Evolutionary conservation across 1,140 invertebrate genomes (phyloP).

Genomic region (Oscheius sp.): DNA sequence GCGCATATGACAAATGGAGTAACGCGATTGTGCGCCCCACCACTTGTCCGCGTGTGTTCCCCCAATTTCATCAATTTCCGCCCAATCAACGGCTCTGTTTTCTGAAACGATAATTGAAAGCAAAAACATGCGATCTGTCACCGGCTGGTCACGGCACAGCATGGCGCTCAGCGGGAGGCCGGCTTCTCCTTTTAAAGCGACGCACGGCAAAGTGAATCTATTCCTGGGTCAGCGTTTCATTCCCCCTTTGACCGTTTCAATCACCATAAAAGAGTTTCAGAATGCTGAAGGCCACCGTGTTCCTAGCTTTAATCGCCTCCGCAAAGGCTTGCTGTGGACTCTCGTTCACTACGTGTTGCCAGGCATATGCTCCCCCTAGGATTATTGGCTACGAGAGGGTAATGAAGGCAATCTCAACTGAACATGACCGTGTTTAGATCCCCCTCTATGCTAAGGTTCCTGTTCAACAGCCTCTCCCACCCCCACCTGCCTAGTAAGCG

Average conservation of each 20-base stretch:
- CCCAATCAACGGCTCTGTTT: constrained; percentile 6
- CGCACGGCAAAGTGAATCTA: neutral
- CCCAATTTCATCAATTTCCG: neutral
- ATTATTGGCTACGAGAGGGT: constrained; percentile 7
- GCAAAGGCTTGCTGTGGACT: neutral
- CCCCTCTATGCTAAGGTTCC: constrained; percentile 1
- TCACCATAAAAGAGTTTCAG: too few relatives aligned
- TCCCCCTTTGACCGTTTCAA: neutral
- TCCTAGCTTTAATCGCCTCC: neutral
- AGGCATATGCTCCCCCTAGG: neutral
- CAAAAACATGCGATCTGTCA: constrained; percentile 1
- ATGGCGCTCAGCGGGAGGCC: neutral
- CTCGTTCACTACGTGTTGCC: neutral
- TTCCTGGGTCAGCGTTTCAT: neutral
- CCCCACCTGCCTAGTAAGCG: neutral
- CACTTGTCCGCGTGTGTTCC: neutral
- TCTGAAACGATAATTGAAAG: neutral
- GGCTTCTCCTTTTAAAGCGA: neutral
- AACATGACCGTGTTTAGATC: neutral
- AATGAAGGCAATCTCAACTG: neutral
- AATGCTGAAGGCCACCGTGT: neutral
- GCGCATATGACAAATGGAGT: neutral
- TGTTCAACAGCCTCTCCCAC: neutral
- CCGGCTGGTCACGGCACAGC: neutral
- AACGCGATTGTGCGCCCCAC: neutral